A percentile compares a stretch with the other conserved stretches of the same genome.
Conservation (phyloP, 2,888 invertebrate genomes). For the Noctua pronuba region DNA sequence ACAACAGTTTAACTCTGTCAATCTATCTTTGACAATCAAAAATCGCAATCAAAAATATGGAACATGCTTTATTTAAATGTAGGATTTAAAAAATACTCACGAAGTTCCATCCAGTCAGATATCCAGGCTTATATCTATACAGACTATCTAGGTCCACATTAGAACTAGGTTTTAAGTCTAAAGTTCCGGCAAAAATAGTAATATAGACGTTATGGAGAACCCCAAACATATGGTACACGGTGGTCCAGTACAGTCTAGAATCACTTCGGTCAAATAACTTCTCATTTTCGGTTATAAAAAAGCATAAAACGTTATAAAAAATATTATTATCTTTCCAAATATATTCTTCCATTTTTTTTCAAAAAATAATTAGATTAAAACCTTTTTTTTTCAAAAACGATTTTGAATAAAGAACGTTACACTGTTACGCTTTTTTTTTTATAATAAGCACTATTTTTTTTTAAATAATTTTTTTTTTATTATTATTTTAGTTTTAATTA, state of each 20-base stretch:
- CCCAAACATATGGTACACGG: conserved; percentile 78
- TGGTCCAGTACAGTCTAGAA: conserved; percentile 82
- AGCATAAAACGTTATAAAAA: conserved; percentile 83
- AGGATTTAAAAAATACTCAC: conserved; percentile 75
- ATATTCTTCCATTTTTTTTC: conserved; percentile 75
- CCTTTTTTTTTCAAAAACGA: neutral
- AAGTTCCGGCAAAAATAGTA: conserved; percentile 66
- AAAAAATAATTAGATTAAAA: neutral
- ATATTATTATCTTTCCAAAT: conserved; percentile 82
- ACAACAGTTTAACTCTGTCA: neutral
- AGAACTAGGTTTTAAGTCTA: conserved; percentile 68
- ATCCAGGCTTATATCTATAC: conserved; percentile 73
- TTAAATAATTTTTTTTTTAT: conserved; percentile 5
- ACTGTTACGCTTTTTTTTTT: conserved; percentile 19
- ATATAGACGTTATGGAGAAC: conserved; percentile 77
- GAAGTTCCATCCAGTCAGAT: conserved; percentile 85
- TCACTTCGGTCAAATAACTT: conserved; percentile 84
- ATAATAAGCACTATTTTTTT: conserved; percentile 17
- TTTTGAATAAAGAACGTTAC: conserved; percentile 26
- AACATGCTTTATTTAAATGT: neutral
- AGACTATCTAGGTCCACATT: conserved; percentile 73
- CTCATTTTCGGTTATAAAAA: conserved; percentile 85
- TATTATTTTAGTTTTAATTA: conserved; percentile 1
- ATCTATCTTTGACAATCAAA: neutral
- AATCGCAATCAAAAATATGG: neutral